Evolutionary conservation across 2,797 vertebrate genomes (phyloP).

Genomic region (Lagocephalus sceleratus): DNA sequence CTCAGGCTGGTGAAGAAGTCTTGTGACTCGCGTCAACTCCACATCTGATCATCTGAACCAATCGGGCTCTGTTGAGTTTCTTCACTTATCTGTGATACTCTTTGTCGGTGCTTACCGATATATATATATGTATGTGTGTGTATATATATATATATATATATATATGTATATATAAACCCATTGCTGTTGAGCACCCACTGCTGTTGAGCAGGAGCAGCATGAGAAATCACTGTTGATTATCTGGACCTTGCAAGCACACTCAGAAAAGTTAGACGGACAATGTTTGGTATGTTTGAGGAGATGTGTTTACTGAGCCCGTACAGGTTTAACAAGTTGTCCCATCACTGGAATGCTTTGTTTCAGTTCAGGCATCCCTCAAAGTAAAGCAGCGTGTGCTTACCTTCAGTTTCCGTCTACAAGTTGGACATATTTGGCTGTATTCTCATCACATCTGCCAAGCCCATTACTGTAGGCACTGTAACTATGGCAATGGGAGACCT

Average conservation of each 20-base stretch:
- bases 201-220: too few species aligned
- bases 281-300: slow-evolving; percentile 36
- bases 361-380: slow-evolving; percentile 12
- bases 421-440: slow-evolving; percentile 25
- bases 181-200: too few species aligned
- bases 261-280: slow-evolving; percentile 9
- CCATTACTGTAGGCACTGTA: slow-evolving; percentile 33
- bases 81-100: slow-evolving; percentile 33
- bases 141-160: too few species aligned
- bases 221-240: too few species aligned
- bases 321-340: slow-evolving; percentile 51
- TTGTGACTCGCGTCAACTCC: slow-evolving; percentile 80
- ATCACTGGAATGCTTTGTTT: slow-evolving; percentile 58
- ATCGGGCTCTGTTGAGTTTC: slow-evolving; percentile 53
- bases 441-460: slow-evolving; percentile 30
- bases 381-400: slow-evolving; percentile 25
- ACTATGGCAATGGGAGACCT: slow-evolving; percentile 65
- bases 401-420: slow-evolving; percentile 31
- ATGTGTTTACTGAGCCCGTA: slow-evolving; percentile 33
- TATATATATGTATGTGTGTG: slow-evolving; percentile 40
- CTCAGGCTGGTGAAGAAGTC: slow-evolving; percentile 68
- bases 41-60: slow-evolving; percentile 79
- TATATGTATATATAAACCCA: too few species aligned
- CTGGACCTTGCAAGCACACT: slow-evolving; percentile 3
- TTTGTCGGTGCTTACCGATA: not conserved